phyloP scores from a whole-genome alignment of 2,888 invertebrate genomes.

The Embidobia sp. region DNA sequence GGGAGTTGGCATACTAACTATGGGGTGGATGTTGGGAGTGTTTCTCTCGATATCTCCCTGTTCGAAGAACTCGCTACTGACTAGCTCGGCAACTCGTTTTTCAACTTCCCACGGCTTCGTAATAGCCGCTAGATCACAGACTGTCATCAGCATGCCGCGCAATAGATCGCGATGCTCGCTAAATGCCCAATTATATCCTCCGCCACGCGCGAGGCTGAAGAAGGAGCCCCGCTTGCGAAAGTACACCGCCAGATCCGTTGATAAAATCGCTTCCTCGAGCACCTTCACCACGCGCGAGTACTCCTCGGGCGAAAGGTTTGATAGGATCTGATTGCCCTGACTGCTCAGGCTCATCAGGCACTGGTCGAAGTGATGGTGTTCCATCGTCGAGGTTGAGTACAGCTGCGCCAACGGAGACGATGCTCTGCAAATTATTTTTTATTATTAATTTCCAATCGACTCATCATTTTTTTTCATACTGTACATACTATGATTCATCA shows the following conservation, averaged over 20 bases:
- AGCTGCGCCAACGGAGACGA: slow-evolving; percentile 94
- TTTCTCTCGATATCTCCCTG: slow-evolving; percentile 95
- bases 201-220: slow-evolving; percentile 86
- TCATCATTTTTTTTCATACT: no score
- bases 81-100: slow-evolving; percentile 94
- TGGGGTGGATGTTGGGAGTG: slow-evolving; percentile 94
- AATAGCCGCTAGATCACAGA: slow-evolving; percentile 96
- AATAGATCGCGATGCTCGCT: slow-evolving; percentile 91
- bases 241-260: slow-evolving; percentile 96
- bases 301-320: slow-evolving; percentile 93
- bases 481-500: no score
- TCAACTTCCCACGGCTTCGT: slow-evolving; percentile 97
- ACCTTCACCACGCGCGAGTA: slow-evolving; percentile 95
- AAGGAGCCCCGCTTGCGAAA: slow-evolving; percentile 96
- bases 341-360: slow-evolving; percentile 98
- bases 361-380: slow-evolving; percentile 98
- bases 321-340: slow-evolving; percentile 95
- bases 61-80: slow-evolving; percentile 95
- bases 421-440: slow-evolving; percentile 84
- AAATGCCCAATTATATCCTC: slow-evolving; percentile 85
- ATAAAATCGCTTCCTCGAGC: slow-evolving; percentile 95
- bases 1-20: slow-evolving; percentile 84
- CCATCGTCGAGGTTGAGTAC: slow-evolving; percentile 97
- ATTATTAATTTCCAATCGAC: not conserved
- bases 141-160: slow-evolving; percentile 97